Evolutionary conservation across 2,797 vertebrate species (phyloP).

Genomic region (Chiloscyllium punctatum): DNA sequence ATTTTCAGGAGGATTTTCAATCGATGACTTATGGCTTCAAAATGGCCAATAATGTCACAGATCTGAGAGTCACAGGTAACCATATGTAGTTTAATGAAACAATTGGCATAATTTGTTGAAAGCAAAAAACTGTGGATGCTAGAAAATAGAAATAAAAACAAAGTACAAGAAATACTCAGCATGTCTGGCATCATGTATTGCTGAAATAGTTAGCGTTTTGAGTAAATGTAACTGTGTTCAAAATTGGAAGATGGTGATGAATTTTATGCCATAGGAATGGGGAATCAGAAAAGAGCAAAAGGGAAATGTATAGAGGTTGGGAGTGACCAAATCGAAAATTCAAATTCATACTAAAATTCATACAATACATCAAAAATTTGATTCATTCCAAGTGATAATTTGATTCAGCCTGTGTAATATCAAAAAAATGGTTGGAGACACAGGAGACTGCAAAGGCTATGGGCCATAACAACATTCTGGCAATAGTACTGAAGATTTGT

Average conservation of each 20-base stretch:
- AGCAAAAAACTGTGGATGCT: not conserved
- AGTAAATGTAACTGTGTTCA: not conserved
- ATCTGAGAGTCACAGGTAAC: constrained; percentile 93
- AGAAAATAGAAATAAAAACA: not conserved
- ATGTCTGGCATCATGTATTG: not conserved
- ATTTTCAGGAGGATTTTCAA: constrained; percentile 89
- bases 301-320: no score
- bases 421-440: no score
- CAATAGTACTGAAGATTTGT: no score
- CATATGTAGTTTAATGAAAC: constrained; percentile 7
- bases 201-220: not conserved
- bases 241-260: not conserved
- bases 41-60: constrained; percentile 97
- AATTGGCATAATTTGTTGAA: not conserved
- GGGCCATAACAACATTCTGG: no score
- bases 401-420: no score
- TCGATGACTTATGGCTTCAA: constrained; percentile 99
- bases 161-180: not conserved
- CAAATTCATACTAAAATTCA: no score
- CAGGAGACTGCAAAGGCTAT: no score
- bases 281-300: no score
- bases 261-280: not conserved
- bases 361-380: no score
- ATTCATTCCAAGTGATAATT: no score
- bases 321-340: no score